Conservation (phyloP, 2,113 vertebrate species). For the Meles meles region DNA sequence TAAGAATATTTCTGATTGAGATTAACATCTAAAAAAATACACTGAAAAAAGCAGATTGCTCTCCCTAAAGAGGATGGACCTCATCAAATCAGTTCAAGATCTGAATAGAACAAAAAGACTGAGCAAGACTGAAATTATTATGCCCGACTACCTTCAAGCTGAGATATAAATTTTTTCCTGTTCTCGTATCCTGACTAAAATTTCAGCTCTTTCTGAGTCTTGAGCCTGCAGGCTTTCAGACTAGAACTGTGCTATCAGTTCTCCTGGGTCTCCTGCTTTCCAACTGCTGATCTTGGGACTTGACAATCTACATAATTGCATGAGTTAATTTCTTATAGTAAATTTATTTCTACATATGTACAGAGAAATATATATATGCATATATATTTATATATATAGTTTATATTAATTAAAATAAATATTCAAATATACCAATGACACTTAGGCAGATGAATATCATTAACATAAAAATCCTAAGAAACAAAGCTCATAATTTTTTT, state of each 20-base stretch:
- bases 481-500: too few relatives aligned
- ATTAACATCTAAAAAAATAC: background rate
- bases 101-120: background rate
- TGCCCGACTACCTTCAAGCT: background rate
- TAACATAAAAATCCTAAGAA: too few relatives aligned
- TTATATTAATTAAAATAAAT: too few relatives aligned
- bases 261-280: background rate
- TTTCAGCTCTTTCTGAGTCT: background rate
- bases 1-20: background rate
- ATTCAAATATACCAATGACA: too few relatives aligned
- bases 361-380: too few relatives aligned
- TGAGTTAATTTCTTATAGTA: background rate
- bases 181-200: background rate
- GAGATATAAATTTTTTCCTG: background rate
- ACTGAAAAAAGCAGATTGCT: background rate
- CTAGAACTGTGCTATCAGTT: background rate
- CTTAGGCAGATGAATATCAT: too few relatives aligned
- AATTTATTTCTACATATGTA: too few relatives aligned
- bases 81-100: background rate
- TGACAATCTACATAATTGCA: background rate
- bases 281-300: background rate
- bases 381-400: too few relatives aligned
- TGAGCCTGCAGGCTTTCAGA: background rate
- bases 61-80: background rate
- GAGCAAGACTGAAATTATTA: background rate